A percentile compares a stretch with the other conserved stretches of the same genome.
These are phyloP conservation scores for Drosophila gunungcola DNA, from an alignment of 1,140 invertebrate genomes.

Conservation along the genomic window DNA sequence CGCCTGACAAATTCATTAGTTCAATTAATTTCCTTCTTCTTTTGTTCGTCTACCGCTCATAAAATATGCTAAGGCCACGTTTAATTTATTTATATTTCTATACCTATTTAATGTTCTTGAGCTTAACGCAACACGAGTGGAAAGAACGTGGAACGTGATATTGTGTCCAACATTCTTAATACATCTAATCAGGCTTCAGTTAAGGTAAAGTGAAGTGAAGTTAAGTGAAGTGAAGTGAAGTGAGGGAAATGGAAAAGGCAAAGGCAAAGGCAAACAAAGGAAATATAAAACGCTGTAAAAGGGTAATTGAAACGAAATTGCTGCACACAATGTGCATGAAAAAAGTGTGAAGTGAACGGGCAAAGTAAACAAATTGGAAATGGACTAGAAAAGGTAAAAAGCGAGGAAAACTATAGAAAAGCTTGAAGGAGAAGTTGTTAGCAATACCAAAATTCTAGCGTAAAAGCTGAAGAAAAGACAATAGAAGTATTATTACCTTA, in stretches of 20 bases:
- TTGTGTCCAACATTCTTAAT: conserved; percentile 21
- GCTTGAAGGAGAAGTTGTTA: conserved; percentile 11
- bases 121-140: conserved; percentile 35
- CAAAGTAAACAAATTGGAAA: conserved; percentile 27
- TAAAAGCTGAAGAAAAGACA: conserved; percentile 1
- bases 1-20: conserved; percentile 47
- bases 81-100: conserved; percentile 61
- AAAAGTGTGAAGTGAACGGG: conserved; percentile 16
- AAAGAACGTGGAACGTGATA: conserved; percentile 13
- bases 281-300: conserved; percentile 29
- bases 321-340: conserved; percentile 35
- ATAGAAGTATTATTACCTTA: background rate
- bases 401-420: background rate
- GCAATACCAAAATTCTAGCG: conserved; percentile 10
- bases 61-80: conserved; percentile 80
- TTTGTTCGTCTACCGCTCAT: conserved; percentile 51
- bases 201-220: conserved; percentile 15
- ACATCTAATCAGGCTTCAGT: conserved; percentile 50
- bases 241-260: background rate
- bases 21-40: conserved; percentile 30
- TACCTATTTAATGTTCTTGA: conserved; percentile 51
- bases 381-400: conserved; percentile 10
- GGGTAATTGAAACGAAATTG: conserved; percentile 38
- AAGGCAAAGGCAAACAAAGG: conserved; percentile 33
- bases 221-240: conserved; percentile 19